phyloP scores from a whole-genome alignment of 2,113 vertebrate species.

The Plecotus auritus region DNA sequence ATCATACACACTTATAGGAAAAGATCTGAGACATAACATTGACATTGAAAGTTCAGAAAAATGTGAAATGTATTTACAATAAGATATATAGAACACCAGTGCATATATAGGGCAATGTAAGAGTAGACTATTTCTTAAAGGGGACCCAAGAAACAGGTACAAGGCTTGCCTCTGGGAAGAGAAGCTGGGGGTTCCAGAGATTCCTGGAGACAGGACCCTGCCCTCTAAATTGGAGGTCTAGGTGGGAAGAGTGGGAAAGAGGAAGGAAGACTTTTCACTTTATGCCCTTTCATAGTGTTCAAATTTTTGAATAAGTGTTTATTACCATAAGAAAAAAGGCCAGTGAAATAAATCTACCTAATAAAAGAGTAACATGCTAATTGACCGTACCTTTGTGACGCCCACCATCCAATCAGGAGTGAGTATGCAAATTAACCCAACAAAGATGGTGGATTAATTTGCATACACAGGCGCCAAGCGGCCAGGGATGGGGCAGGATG shows the following conservation, averaged over 20 bases:
- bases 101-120: background rate
- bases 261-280: background rate
- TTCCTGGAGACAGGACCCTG: background rate
- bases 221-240: background rate
- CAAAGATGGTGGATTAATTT: too few relatives aligned
- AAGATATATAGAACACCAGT: background rate
- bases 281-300: background rate
- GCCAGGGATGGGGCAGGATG: too few relatives aligned
- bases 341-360: background rate
- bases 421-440: too few relatives aligned
- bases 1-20: background rate
- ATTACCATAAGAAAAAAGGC: background rate
- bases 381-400: too few relatives aligned
- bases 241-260: background rate
- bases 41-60: background rate
- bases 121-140: background rate
- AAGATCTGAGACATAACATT: background rate
- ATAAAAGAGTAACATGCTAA: too few relatives aligned
- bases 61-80: background rate
- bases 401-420: too few relatives aligned
- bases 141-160: background rate
- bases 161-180: background rate
- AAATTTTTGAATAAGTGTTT: background rate
- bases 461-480: too few relatives aligned
- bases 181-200: background rate